A percentile compares a stretch with the other conserved stretches of the same genome.
Conservation (phyloP, 2,888 invertebrate genomes). For the Reticulitermes lucifugus region DNA sequence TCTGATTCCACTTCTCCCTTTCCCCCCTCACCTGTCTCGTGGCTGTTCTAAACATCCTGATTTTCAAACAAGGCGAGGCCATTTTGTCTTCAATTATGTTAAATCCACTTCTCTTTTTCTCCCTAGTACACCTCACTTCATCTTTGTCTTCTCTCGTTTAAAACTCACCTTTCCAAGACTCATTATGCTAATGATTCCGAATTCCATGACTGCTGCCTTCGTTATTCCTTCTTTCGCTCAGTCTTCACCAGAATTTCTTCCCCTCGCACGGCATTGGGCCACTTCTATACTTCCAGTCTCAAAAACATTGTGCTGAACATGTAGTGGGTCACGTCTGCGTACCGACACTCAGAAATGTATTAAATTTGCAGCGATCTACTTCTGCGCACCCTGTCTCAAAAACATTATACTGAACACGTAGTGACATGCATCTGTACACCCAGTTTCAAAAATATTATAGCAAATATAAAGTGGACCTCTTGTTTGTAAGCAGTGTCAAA, state of each 20-base stretch:
- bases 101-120: conserved; percentile 29
- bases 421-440: too few species aligned
- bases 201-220: conserved; percentile 30
- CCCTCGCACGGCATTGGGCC: not conserved
- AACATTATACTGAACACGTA: too few species aligned
- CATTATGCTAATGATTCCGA: conserved; percentile 48
- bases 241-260: not conserved
- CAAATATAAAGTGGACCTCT: too few species aligned
- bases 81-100: conserved; percentile 50
- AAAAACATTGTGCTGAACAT: not conserved
- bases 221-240: not conserved
- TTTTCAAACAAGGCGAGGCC: conserved; percentile 46
- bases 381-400: too few species aligned
- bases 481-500: too few species aligned
- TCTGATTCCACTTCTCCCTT: not conserved
- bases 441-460: too few species aligned
- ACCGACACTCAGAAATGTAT: too few species aligned
- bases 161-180: conserved; percentile 24
- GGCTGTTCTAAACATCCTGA: not conserved
- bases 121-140: conserved; percentile 8
- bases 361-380: too few species aligned
- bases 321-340: too few species aligned
- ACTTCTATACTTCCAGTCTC: not conserved
- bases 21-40: not conserved
- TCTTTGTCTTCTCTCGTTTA: conserved; percentile 18